Evolutionary conservation across 2,888 invertebrate genomes (phyloP), one percentile per base, ranked within the genome.

Genomic region (Lasius fuliginosus): DNA sequence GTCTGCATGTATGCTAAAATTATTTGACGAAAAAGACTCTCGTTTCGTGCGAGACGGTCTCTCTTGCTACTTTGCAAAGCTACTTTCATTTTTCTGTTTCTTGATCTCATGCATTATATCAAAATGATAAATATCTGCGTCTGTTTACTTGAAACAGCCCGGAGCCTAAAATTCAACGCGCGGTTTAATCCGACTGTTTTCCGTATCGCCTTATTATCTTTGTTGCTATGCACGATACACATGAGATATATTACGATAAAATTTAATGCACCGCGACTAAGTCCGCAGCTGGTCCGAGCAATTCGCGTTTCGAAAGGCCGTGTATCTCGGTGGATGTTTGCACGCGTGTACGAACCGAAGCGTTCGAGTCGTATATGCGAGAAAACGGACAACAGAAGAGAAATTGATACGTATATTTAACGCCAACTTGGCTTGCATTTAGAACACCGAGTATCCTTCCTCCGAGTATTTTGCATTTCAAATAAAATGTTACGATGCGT

Each of bases 241-340:
- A 8, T 42, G 58, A 46, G 36, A 74, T 60, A 60, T 36, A 60
- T 79, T 79, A 74, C 75, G 75, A 74, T 79, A 81, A 74, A 81
- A 81, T 81, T 81, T 74, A 81, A 81, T 75, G 75, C 74, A 81
- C 12, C 60, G 74, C 74, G 75, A n/a, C 79, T 74, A 74, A 79
- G 75, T 60, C 23, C 42, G 60, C 27, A 33, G 23, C 18, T 30
- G 46, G 33, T 74, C 27, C 46, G 79, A 74, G 75, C 58, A 12
- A 74, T 81, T 81, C 75, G 75, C 75, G 23, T 49, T 73, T 36
- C 33, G 36, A 81, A 33, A 81, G 75, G 12, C 60, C 60, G n/a
- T 40, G 40, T 27, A 30, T 71, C 42, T 58, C 71, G 60, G 23
- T 15, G 60, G 12, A 46, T 81, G 46, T 81, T 81, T 81, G 46